phyloP scores from a whole-genome alignment of 1,140 invertebrate species.

The Mylabris phalerata region DNA sequence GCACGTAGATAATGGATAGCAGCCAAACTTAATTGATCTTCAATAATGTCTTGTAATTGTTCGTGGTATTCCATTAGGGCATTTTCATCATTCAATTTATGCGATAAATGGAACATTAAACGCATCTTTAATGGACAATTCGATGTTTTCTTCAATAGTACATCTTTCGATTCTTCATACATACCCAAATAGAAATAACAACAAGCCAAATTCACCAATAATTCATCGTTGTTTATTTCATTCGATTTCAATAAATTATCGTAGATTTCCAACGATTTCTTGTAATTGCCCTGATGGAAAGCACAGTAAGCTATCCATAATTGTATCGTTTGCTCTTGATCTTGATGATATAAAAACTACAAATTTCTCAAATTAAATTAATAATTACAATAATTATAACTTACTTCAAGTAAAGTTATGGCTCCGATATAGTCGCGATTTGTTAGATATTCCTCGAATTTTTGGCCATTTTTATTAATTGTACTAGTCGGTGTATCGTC shows the following conservation, averaged over 20 bases:
- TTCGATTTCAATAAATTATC: constrained; percentile 38
- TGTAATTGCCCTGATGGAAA: constrained; percentile 93
- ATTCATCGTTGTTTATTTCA: constrained; percentile 40
- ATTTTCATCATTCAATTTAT: constrained; percentile 85
- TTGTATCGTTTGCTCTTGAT: constrained; percentile 44
- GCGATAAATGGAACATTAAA: constrained; percentile 86
- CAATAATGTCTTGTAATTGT: constrained; percentile 77
- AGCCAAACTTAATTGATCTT: constrained; percentile 93
- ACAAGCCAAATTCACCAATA: constrained; percentile 79
- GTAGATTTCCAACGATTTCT: constrained; percentile 73
- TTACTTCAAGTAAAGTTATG: constrained; percentile 84
- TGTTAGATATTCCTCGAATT: constrained; percentile 85
- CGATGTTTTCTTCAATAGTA: constrained; percentile 52
- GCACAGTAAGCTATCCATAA: constrained; percentile 91
- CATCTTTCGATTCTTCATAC: constrained; percentile 60
- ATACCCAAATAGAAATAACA: constrained; percentile 88
- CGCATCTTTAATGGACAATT: constrained; percentile 64
- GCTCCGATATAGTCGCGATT: constrained; percentile 91
- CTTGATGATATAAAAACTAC: constrained; percentile 37
- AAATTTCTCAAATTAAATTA: constrained; percentile 17
- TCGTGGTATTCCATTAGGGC: constrained; percentile 75
- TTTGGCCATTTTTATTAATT: constrained; percentile 25
- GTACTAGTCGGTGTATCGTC: no score
- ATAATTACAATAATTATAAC: constrained; percentile 1
- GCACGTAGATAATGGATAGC: constrained; percentile 93